Base-by-base conservation (phyloP, 2,113 vertebrate genomes). In the Heliornis fulica region DNA sequence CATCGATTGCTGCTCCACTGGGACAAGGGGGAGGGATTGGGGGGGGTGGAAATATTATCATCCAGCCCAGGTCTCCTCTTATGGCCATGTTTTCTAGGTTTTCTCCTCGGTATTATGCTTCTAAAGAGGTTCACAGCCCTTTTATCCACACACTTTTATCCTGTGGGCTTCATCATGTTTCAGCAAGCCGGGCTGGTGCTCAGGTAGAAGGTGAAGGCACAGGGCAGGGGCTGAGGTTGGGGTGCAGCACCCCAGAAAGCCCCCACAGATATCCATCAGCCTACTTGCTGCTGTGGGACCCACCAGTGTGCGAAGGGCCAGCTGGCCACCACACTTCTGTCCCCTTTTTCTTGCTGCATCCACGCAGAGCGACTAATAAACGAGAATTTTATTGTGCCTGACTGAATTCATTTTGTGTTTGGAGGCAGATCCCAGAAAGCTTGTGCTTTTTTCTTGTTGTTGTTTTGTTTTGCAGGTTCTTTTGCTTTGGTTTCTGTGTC, bases 121-220 rank as follows among this genome's bases (percentile, higher is more conserved):
- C 48, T 21, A 25, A 53, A 80, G 57, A 32, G 31, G 13, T 13
- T 28, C 28, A 1, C 31, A n/a, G 57, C 31, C 41, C 51, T 78
- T 61, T 75, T 75, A 13, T 19, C 18, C 32, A 38, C 19, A 46
- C 19, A 21, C 45, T 46, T 46, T 20, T 20, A 46, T 21, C 45
- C 45, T 10, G 9, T 20, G 21, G 20, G 45, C 45, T 46, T 20
- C 45, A 46, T 46, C 45, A 18, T 3, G 16, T 36, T 9, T 31
- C 57, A 9, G 60, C 6, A 88, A 28, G 45, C 10, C 3, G 34
- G 71, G 82, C 56, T 21, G 38, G 29, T 36, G 56, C 61, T 60
- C 0, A 0, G 26, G 45, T 10, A 13, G 38, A 12, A 63, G 68
- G 26, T 0, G 1, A 9, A 9, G 6, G 40, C 83, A 32, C 0